These are phyloP conservation scores for Quadriops clusia DNA, from an alignment of 2,888 invertebrate species.

Conservation along the genomic window DNA sequence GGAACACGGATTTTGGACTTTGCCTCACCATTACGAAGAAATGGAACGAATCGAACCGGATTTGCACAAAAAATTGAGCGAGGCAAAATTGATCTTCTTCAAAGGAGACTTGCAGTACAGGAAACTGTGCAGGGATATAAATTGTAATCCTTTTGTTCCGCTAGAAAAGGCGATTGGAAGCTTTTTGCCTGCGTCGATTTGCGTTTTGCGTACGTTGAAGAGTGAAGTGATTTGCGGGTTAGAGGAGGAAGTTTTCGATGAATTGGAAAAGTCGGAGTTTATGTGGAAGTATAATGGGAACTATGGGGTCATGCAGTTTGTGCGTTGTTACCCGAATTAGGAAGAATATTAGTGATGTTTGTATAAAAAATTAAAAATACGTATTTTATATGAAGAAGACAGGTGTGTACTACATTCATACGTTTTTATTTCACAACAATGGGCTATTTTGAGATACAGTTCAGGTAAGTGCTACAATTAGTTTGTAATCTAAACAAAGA, in stretches of 20 bases:
- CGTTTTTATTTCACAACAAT: too few species aligned
- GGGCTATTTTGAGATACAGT: too few species aligned
- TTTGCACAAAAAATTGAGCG: constrained; percentile 58
- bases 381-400: too few species aligned
- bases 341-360: too few species aligned
- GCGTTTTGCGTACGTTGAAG: constrained; percentile 78
- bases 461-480: too few species aligned
- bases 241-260: constrained; percentile 46
- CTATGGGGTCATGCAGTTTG: constrained; percentile 67
- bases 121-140: constrained; percentile 79
- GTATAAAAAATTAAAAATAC: too few species aligned
- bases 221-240: constrained; percentile 79
- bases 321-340: too few species aligned
- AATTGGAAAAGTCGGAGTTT: constrained; percentile 41
- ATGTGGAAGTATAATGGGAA: constrained; percentile 79
- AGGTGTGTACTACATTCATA: too few species aligned
- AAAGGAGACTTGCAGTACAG: constrained; percentile 92
- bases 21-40: constrained; percentile 62
- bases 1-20: constrained; percentile 75
- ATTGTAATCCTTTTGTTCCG: constrained; percentile 59
- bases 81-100: constrained; percentile 63
- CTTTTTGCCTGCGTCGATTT: constrained; percentile 73
- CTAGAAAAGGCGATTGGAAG: constrained; percentile 57
- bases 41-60: constrained; percentile 60
- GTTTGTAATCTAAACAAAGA: too few species aligned